Base-by-base conservation (phyloP, 1,140 invertebrate genomes). In the Pseudobourletiella spinata region DNA sequence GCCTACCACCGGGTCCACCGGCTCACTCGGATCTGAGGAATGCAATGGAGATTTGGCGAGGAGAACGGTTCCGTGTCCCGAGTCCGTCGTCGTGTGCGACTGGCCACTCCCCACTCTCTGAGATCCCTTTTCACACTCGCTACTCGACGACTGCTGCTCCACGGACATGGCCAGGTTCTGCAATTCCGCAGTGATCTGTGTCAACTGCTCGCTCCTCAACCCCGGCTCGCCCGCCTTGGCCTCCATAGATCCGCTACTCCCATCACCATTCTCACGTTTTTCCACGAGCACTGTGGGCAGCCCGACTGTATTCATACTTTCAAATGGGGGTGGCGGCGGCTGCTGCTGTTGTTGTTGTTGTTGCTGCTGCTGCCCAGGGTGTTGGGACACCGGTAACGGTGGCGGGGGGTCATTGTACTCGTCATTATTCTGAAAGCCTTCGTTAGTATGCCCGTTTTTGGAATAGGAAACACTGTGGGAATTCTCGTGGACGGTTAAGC, bases 11-110 rank as follows among this genome's bases (percentile, higher is more conserved):
- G 35, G 25, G 18, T 65, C 64, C 39, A 62, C 35, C 3, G 50
- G 48, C 14, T 69, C 64, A 32, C 52, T 63, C 22, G 58, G 59
- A 43, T 66, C 63, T 14, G 57, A 61, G 15, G 61, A 64, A 55
- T 64, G 42, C 8, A 57, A 56, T 6, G 64, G 64, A 2, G 61
- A 64, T 57, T 69, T 69, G n/a, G 64, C 57, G 16, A 64, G 35
- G 29, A 63, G 25, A 3, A 63, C 64, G 11, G 75, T 76, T 2
- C 76, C 76, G 50, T 74, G 65, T 16, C 76, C 77, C 28, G 76
- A 76, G 64, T 78, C 77, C 6, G 73, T 73, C 15, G 73, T 72
- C 18, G 71, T 72, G 3, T 72, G 69, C 29, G 70, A 70, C 44
- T 70, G 70, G 15, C 71, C 71, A 60, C 71, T 71, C 15, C 69